Percentiles rank a stretch among this genome's conserved stretches.
phyloP scores from a whole-genome alignment of 2,113 vertebrate species.

The Microcebus tavaratra region DNA sequence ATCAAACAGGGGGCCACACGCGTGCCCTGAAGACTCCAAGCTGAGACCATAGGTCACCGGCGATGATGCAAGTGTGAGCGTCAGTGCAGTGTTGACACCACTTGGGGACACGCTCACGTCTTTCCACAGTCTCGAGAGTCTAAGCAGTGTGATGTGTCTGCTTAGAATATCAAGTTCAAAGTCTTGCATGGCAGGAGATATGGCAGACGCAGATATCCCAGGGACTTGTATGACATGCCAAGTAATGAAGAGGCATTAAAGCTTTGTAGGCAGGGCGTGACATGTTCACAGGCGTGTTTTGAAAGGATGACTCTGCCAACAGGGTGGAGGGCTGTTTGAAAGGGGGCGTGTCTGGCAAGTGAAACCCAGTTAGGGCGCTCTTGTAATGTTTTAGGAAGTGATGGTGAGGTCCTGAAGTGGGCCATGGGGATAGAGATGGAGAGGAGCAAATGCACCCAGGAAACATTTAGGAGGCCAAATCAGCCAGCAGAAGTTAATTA shows the following conservation, averaged over 20 bases:
- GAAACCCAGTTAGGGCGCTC: not conserved
- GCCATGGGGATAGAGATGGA: not conserved
- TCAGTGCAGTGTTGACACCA: not conserved
- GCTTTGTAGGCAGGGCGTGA: not conserved
- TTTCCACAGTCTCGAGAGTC: not conserved
- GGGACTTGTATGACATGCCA: not conserved
- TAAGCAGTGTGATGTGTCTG: not conserved
- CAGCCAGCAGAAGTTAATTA: not conserved
- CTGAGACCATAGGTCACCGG: not conserved
- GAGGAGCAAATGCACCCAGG: not conserved
- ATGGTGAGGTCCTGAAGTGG: not conserved
- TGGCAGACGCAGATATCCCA: not conserved
- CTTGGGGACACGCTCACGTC: not conserved
- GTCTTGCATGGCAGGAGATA: not conserved
- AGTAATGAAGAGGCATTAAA: not conserved
- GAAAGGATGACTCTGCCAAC: not conserved
- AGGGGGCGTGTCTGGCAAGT: not conserved
- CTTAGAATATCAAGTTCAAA: not conserved
- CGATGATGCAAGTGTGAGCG: not conserved
- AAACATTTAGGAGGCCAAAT: not conserved
- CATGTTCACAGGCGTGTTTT: not conserved
- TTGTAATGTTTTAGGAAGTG: not conserved
- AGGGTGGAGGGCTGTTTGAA: not conserved
- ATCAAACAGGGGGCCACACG: not conserved
- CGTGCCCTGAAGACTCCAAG: rapidly evolving